Evolutionary conservation across 2,888 invertebrate genomes (phyloP), one percentile per base, ranked within the genome.

Genomic region (Hanleya hanleyi): DNA sequence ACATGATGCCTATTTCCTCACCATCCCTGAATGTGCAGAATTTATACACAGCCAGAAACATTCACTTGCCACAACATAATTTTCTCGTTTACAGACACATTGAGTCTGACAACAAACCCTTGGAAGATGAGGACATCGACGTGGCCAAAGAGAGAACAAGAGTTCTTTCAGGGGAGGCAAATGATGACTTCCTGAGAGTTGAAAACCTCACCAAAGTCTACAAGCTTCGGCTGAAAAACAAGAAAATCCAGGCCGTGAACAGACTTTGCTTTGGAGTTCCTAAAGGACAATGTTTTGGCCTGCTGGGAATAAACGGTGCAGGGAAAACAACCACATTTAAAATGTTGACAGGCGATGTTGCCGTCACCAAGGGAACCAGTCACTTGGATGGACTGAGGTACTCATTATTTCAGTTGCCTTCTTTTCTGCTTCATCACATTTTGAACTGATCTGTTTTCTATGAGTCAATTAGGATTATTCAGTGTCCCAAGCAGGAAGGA

Each of bases 301-400:
- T 97, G 5, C 91, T 97, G 61, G 90, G 97, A 0, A 94, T 96
- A 80, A 97, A 97, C 88, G 96, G 97, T 3, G 96, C 96, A 0
- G 96, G 96, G 7, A 97, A 97, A 89, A 96, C 96, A 1, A 95
- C 96, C 0, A 95, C 96, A 26, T 97, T 97, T 90, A 94, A 90
- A 90, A 93, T 93, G 93, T 85, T 93, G 78, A 93, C 93, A 9
- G 93, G 93, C 18, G 92, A 92, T 78, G 83, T 89, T 15, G 73
- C 79, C 41, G 89, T 92, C 12, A 92, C 92, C 12, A 79, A 84
- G 18, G 93, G 93, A 35, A 90, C 91, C 79, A 93, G 93, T 15
- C 88, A 85, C 73, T n/a, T n/a, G n/a, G n/a, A n/a, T n/a, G n/a
- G n/a, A n/a, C n/a, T n/a, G n/a, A n/a, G n/a, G n/a, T n/a, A n/a